A percentile compares a stretch with the other conserved stretches of the same genome.
These are phyloP conservation scores for Electrona antarctica DNA, from an alignment of 2,113 vertebrate genomes.

Conservation along the genomic window DNA sequence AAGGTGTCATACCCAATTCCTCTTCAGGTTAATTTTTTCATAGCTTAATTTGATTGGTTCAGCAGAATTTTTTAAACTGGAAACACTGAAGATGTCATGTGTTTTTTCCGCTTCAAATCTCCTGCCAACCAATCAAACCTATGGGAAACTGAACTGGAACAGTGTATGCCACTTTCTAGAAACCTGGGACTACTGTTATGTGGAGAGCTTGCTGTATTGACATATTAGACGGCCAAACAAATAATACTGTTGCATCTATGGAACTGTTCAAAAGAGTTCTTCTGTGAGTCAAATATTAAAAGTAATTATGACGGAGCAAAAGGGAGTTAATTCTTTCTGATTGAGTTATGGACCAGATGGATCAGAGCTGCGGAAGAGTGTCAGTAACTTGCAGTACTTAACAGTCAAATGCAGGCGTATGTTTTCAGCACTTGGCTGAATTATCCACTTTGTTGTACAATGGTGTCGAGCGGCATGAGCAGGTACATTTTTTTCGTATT, in stretches of 20 bases:
- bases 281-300: slow-evolving; percentile 3
- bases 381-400: slow-evolving; percentile 48
- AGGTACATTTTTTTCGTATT: too few relatives aligned
- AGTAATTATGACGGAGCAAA: not conserved
- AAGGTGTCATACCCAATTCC: too few relatives aligned
- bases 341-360: slow-evolving; percentile 61
- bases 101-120: too few relatives aligned
- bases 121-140: too few relatives aligned
- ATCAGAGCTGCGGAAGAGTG: slow-evolving; percentile 61
- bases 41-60: too few relatives aligned
- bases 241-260: not conserved
- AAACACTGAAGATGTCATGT: not conserved
- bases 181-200: too few relatives aligned
- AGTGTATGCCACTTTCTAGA: too few relatives aligned
- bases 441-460: not conserved
- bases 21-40: too few relatives aligned
- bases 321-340: slow-evolving; percentile 56
- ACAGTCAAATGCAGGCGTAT: slow-evolving; percentile 57
- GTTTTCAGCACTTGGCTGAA: slow-evolving; percentile 49
- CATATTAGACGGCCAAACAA: not conserved
- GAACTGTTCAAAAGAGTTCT: not conserved
- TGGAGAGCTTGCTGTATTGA: too few relatives aligned
- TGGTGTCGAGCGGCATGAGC: not conserved
- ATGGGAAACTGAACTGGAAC: too few relatives aligned
- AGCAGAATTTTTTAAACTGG: not conserved